A percentile compares a stretch with the other conserved stretches of the same genome.
These are phyloP conservation scores for Chydorus sphaericus DNA, from an alignment of 2,888 invertebrate species.

Conservation along the genomic window DNA sequence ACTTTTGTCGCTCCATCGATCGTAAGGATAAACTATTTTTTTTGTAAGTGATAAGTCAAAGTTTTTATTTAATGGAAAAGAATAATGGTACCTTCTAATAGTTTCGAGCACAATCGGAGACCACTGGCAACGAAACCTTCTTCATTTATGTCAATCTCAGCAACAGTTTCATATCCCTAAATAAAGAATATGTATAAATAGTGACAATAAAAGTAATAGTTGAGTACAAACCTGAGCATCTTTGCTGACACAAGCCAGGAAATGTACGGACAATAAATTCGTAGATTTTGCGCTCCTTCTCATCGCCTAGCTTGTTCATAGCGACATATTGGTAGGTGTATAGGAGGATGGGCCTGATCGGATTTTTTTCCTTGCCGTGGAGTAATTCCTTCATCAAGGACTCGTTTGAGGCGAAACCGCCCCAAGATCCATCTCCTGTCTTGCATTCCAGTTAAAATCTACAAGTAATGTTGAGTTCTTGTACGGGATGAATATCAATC, in stretches of 20 bases:
- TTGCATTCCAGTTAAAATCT: constrained; percentile 1
- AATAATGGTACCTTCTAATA: too few species aligned
- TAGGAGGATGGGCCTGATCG: constrained; percentile 98
- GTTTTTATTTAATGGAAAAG: too few species aligned
- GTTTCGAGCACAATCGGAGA: constrained; percentile 72
- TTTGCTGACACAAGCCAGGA: constrained; percentile 86
- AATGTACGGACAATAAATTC: constrained; percentile 93
- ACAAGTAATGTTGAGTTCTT: too few species aligned
- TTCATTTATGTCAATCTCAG: constrained; percentile 63
- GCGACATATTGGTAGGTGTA: constrained; percentile 65
- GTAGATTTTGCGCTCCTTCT: constrained; percentile 76
- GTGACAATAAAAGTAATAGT: not conserved
- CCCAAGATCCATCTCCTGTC: constrained; percentile 3
- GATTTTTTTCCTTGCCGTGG: constrained; percentile 90
- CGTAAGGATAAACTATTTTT: constrained; percentile 93
- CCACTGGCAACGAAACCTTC: constrained; percentile 81
- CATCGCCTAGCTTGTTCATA: constrained; percentile 38
- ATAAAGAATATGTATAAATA: constrained; percentile 38
- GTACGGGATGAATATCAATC: constrained; percentile 25
- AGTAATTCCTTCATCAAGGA: constrained; percentile 60
- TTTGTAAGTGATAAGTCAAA: too few species aligned
- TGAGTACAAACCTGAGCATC: constrained; percentile 63
- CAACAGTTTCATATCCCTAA: constrained; percentile 83
- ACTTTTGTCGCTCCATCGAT: constrained; percentile 76
- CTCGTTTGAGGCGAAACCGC: constrained; percentile 57